A percentile compares a stretch with the other conserved stretches of the same genome.
Conservation (phyloP, 2,797 vertebrate genomes). For the Cercopithecus petaurista region DNA sequence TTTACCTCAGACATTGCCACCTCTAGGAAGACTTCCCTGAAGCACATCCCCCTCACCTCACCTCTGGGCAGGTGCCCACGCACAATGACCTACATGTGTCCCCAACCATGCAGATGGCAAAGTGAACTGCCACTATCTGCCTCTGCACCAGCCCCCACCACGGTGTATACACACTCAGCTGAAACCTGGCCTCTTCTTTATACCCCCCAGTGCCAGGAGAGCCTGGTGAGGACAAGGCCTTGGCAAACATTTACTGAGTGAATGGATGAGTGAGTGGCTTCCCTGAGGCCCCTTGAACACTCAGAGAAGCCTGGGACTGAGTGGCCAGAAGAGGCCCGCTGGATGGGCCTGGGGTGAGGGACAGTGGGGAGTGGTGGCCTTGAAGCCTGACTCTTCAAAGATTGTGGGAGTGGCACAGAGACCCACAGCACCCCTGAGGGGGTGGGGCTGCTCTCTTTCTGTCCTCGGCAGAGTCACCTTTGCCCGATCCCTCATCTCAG, state of each 20-base stretch:
- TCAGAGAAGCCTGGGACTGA: background rate
- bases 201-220: no score
- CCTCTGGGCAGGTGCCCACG: background rate
- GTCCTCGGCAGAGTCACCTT: no score
- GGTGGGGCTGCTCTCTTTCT: no score
- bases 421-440: no score
- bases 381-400: background rate
- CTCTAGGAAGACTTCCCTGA: background rate
- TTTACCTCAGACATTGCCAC: background rate
- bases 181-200: background rate
- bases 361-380: rapidly evolving
- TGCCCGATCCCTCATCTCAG: background rate
- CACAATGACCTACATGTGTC: background rate
- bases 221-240: background rate
- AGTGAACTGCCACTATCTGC: background rate
- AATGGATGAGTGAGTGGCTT: background rate
- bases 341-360: background rate
- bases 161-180: background rate
- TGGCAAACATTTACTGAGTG: background rate
- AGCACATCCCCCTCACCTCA: background rate
- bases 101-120: background rate
- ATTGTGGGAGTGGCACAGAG: rapidly evolving
- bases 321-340: background rate
- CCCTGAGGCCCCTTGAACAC: rapidly evolving
- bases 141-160: background rate